Percentiles rank a stretch among this genome's conserved stretches.
Conservation (phyloP, 30 jellyfish, hydroid and myxozoan species). For the Sanderia malayensis region DNA sequence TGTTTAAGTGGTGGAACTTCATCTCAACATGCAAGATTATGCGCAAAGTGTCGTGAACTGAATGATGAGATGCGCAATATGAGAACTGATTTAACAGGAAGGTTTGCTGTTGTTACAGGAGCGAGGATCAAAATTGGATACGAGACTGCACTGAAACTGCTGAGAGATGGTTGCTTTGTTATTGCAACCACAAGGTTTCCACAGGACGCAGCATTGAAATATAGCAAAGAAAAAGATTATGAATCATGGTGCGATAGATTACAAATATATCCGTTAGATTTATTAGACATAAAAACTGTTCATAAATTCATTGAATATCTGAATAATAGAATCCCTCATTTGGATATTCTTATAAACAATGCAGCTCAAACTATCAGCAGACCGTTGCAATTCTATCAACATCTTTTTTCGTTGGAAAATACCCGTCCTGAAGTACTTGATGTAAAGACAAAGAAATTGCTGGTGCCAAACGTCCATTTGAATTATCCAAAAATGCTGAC, state of each 20-base stretch:
- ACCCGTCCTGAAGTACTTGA: neutral
- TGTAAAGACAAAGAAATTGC: neutral
- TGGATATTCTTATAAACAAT: slow-evolving; percentile 52
- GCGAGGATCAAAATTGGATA: slow-evolving; percentile 58
- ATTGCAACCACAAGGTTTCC: slow-evolving; percentile 66
- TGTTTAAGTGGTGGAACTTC: neutral
- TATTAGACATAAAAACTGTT: slow-evolving; percentile 5
- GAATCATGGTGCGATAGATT: slow-evolving; percentile 31
- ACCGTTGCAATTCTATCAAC: slow-evolving; percentile 22
- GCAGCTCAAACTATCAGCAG: slow-evolving; percentile 68
- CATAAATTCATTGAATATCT: slow-evolving; percentile 18
- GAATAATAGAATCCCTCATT: slow-evolving; percentile 16
- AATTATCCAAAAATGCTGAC: too few relatives aligned
- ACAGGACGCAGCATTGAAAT: slow-evolving; percentile 32
- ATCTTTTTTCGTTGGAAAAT: slow-evolving; percentile 13
- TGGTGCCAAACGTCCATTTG: slow-evolving; percentile 9
- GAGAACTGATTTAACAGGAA: slow-evolving; percentile 22
- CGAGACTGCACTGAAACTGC: slow-evolving; percentile 40
- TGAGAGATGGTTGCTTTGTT: slow-evolving; percentile 60
- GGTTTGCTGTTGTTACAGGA: slow-evolving; percentile 61
- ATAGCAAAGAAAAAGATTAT: slow-evolving; percentile 30
- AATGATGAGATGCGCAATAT: slow-evolving; percentile 23
- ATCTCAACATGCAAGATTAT: neutral
- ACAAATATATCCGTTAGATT: slow-evolving; percentile 29
- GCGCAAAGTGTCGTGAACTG: slow-evolving; percentile 5